Percentiles rank a stretch among this genome's conserved stretches.
These are phyloP conservation scores for Stenichneumon culpator DNA, from an alignment of 2,888 invertebrate species.

Conservation along the genomic window DNA sequence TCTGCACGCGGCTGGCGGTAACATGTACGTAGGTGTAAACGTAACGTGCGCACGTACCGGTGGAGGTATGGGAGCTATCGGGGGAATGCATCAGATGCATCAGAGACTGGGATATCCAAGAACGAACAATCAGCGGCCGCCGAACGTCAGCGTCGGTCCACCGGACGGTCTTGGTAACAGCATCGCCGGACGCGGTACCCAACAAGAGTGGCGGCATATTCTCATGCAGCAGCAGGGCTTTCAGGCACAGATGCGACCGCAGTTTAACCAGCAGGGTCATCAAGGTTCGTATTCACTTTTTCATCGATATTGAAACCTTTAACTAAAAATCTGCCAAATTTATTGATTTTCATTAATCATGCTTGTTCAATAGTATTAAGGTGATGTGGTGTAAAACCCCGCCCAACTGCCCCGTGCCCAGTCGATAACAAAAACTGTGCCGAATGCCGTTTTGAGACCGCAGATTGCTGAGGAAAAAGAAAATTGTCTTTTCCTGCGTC, in stretches of 20 bases:
- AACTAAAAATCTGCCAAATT: not conserved
- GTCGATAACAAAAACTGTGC: no score
- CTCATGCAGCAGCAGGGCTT: slow-evolving; percentile 88
- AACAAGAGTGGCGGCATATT: slow-evolving; percentile 88
- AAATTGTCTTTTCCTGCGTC: no score
- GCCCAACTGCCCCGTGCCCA: no score
- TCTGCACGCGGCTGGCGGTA: slow-evolving; percentile 83
- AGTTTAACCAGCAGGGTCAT: slow-evolving; percentile 86
- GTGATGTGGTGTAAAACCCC: no score
- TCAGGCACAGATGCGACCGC: slow-evolving; percentile 83
- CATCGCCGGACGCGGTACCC: slow-evolving; percentile 85
- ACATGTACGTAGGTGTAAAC: slow-evolving; percentile 84
- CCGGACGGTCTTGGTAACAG: slow-evolving; percentile 86
- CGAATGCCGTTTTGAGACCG: no score
- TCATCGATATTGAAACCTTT: not conserved
- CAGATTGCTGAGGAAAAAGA: no score
- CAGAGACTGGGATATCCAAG: slow-evolving; percentile 85
- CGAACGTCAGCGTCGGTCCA: slow-evolving; percentile 87
- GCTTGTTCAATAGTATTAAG: no score
- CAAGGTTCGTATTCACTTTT: slow-evolving; percentile 79
- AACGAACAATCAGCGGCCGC: slow-evolving; percentile 86
- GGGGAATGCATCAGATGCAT: slow-evolving; percentile 85
- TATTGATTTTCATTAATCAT: not conserved
- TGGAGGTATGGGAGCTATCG: slow-evolving; percentile 84
- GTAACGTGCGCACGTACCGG: slow-evolving; percentile 66